Evolutionary conservation across 2,797 vertebrate species (phyloP), one percentile per base, ranked within the genome.

Genomic region (Syngnathus acus): DNA sequence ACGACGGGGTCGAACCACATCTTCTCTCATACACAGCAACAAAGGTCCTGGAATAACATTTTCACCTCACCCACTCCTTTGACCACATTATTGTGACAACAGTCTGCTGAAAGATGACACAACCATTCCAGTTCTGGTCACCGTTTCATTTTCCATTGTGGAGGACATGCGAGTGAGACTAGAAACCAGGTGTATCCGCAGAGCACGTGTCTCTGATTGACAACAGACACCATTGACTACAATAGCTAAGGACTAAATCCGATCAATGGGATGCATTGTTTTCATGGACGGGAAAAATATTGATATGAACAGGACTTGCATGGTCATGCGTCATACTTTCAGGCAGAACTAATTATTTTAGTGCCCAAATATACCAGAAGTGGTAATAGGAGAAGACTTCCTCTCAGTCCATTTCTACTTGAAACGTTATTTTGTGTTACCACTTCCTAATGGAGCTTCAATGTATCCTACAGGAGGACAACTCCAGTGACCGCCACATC

Each of bases 101-200:
- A 7, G 71, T 54, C 74, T 70, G 64, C 68, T 58, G 23, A 72
- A 76, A 71, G 72, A 82, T 61, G 72, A 78, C 77, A 69, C 78
- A 77, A 67, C 58, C 67, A 9, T 65, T 78, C 65, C 70, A 70
- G 70, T 76, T 78, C 71, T 75, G 76, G 80, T 82, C 81, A 71
- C 75, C 13, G 26, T 79, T 86, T 84, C 81, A 85, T 87, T 86
- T 77, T 81, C 70, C 58, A 21, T 81, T 72, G 76, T 63, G 13
- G 77, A 83, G 77, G 74, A 78, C 57, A 38, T 72, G 71, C 82
- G 74, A 85, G 79, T 81, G 78, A 82, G 86, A 84, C 76, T 79
- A 80, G 78, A 84, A 69, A 58, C 87, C 87, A 90, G 88, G 84
- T 89, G 88, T 85, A 85, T 84, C 80, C 81, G 74, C 78, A 86